Evolutionary conservation across 37 sponge, comb jelly and placozoan genomes (phyloP), one percentile per base, ranked within the genome.

Genomic region (Cladorhizidae sp.): DNA sequence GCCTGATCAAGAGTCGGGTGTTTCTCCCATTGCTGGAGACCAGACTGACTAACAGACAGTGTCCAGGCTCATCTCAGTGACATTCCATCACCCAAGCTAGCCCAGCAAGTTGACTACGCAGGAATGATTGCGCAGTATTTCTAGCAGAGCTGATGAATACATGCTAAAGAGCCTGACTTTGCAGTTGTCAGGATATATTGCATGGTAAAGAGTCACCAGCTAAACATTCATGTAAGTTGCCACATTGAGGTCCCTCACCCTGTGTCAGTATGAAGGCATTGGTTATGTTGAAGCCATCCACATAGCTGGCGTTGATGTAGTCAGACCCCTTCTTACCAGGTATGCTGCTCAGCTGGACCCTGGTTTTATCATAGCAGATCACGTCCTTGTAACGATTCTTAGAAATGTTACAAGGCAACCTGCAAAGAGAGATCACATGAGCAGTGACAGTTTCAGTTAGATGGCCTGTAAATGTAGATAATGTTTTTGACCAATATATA

Each of bases 281-380:
- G 39, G 80, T 80, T 18, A 74, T 76, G 39, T 88, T 79, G 84
- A 81, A 93, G 1, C 89, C 82, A 75, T 84, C 77, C 29, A 87
- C 91, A 80, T 87, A 93, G 80, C 91, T 96, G 29, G 94, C 97
- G 76, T 96, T 87, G 12, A 96, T 93, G 77, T 96, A 96, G 83
- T 93, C 93, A 2, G 81, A 88, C 9, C 86, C 89, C 91, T 85
- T 79, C 15, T 69, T 76, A 25, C 84, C 93, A 25, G 64, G 64
- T 3, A 82, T n/a, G 0, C 40, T 21, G 23, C 72, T 65, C 52
- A 95, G 81, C 25, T 72, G 28, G 23, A 96, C 97, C 61, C 97
- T 29, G 14, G 80, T 83, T 29, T 88, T 72, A 75, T 96, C 97
- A 56, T 85, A 78, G 64, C 91, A 86, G 18, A 80, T 84, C 6